Evolutionary conservation across 2,888 invertebrate genomes (phyloP), one percentile per base, ranked within the genome.

Genomic region (Synergus itoensis): DNA sequence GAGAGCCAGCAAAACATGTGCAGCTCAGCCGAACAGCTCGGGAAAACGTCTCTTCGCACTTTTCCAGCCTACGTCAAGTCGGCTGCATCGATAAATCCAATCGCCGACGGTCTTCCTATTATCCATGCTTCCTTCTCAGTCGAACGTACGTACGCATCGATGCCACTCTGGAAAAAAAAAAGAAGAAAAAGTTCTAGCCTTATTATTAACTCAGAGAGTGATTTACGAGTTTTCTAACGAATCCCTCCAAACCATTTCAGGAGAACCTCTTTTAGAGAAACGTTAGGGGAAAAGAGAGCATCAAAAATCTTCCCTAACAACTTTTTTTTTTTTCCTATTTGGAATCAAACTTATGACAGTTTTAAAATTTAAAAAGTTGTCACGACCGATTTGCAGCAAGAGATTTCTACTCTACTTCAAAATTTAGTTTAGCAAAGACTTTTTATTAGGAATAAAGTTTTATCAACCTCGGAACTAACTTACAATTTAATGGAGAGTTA

Each of bases 61-160:
- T 85, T 82, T 84, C 80, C 81, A 83, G 86, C 83, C 83, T 86
- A 87, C 91, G 91, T 91, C 87, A 90, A 82, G 88, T 87, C 76
- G 86, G 85, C 85, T 86, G 87, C 88, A 88, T 89, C 84, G 86
- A 86, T 85, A 82, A 63, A 76, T 76, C 62, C 62, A 76, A 63
- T 63, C 76, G 43, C 40, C 62, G 16, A 41, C 62, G 11, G 76
- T 76, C 63, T 62, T 76, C 41, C 76, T 60, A 57, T 63, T 76
- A 45, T 63, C 76, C 76, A 76, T 63, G 43, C 41, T 76, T 76
- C 45, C 18, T 63, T 63, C 60, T 43, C 76, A 62, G 76, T 45
- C 21, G 18, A n/a, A 76, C 62, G 76, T 63, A 53, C 40, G 18
- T 73, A 73, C 53, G 73, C 73, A 73, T 73, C 73, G 73, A 73